Conservation (phyloP, 2,797 vertebrate species). For the Microchirus variegatus region DNA sequence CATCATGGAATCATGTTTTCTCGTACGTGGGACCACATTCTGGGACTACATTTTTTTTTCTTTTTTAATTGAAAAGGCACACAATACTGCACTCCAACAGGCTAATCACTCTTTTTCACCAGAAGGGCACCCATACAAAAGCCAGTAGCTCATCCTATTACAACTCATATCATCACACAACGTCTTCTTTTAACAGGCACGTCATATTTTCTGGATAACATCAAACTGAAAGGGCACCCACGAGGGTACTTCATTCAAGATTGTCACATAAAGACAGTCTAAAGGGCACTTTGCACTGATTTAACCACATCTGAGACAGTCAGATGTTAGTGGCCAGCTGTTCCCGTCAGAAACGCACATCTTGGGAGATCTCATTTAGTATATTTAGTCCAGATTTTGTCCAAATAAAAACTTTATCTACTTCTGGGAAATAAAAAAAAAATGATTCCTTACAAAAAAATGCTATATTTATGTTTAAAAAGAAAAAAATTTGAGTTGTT, state of each 20-base stretch:
- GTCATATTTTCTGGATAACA: background rate
- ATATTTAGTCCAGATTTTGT: background rate
- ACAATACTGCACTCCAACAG: background rate
- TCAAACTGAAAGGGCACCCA: background rate
- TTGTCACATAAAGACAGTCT: background rate
- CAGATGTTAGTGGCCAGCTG: background rate
- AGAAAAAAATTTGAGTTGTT: background rate
- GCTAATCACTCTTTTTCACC: too few species aligned
- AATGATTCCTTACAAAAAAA: background rate
- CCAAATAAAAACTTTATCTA: background rate
- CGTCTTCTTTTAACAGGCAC: background rate
- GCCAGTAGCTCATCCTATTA: background rate
- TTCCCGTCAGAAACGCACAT: too few species aligned
- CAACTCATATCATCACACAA: background rate
- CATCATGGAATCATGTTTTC: constrained; percentile 2
- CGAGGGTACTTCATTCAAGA: constrained; percentile 2
- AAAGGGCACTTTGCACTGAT: background rate
- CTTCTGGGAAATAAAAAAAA: background rate
- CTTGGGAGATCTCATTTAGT: background rate
- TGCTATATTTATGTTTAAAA: too few species aligned
- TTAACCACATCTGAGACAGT: background rate
- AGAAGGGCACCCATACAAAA: background rate
- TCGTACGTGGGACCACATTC: background rate
- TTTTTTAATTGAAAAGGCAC: background rate
- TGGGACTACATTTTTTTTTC: background rate